A percentile compares a stretch with the other conserved stretches of the same genome.
phyloP scores from a whole-genome alignment of 2,113 vertebrate genomes.

The Castor canadensis region DNA sequence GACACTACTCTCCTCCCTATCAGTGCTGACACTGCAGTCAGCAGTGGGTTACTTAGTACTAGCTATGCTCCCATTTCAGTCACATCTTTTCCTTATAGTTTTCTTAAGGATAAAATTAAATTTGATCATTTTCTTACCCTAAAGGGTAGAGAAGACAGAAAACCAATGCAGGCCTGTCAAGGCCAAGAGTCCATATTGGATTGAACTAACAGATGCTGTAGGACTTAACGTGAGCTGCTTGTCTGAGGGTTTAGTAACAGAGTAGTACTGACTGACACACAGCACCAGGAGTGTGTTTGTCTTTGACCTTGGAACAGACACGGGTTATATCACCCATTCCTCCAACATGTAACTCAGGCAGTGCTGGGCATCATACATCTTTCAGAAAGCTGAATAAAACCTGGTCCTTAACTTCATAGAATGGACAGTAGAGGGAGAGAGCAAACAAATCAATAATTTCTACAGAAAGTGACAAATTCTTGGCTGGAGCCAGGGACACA shows the following conservation, averaged over 20 bases:
- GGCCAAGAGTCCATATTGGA: neutral
- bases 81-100: neutral
- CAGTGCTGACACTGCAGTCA: neutral
- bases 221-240: neutral
- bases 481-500: neutral
- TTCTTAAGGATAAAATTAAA: neutral
- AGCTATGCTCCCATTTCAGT: neutral
- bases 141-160: neutral
- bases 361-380: neutral
- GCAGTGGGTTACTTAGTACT: neutral
- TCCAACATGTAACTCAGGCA: fast-evolving
- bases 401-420: neutral
- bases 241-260: neutral
- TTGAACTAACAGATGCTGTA: neutral
- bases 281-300: neutral
- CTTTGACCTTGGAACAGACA: neutral
- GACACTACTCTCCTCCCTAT: neutral
- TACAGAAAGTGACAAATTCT: neutral
- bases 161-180: neutral
- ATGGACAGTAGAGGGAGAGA: neutral
- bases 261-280: neutral
- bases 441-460: neutral
- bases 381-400: neutral
- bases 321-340: neutral
- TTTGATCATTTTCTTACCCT: neutral